These are phyloP conservation scores for Zoroaster sp. DNA, from an alignment of 53 echinoderm and acorn worm species.

Conservation along the genomic window DNA sequence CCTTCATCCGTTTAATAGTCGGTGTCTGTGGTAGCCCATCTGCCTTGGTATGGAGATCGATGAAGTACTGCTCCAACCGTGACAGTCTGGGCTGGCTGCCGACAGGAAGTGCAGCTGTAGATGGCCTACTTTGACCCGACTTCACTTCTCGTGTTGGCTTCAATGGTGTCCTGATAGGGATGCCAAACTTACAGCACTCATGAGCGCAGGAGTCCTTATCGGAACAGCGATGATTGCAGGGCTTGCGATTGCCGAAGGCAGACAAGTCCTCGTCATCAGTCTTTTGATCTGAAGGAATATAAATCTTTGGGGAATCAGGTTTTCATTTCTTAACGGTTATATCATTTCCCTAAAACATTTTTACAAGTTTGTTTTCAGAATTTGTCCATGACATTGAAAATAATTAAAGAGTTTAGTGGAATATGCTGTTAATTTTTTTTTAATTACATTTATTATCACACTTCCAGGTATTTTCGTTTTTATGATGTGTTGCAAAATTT, in stretches of 20 bases:
- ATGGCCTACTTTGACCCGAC: neutral
- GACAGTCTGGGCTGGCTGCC: neutral
- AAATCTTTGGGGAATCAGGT: neutral
- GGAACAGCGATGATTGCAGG: slow-evolving; percentile 80
- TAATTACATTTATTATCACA: too few species aligned
- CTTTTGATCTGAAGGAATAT: neutral
- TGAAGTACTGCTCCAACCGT: slow-evolving; percentile 47
- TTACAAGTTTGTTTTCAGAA: neutral
- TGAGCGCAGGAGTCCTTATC: slow-evolving; percentile 83
- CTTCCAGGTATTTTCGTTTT: too few species aligned
- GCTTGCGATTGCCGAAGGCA: slow-evolving; percentile 49
- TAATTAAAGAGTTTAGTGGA: too few species aligned
- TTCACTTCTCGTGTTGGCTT: neutral
- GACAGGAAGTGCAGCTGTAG: neutral
- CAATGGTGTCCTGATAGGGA: slow-evolving; percentile 33
- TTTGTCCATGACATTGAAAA: neutral
- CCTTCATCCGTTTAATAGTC: slow-evolving; percentile 19
- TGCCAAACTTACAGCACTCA: slow-evolving; percentile 81
- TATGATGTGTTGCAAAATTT: too few species aligned
- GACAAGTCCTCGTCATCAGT: slow-evolving; percentile 23
- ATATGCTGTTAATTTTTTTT: too few species aligned
- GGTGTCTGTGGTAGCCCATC: slow-evolving; percentile 22
- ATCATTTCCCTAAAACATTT: neutral
- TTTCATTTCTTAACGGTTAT: neutral
- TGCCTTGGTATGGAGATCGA: slow-evolving; percentile 57